Percentiles rank a stretch among this genome's conserved stretches.
These are phyloP conservation scores for Aphrocallistes beatrix DNA, from an alignment of 37 sponge, comb jelly and placozoan genomes.

Conservation along the genomic window DNA sequence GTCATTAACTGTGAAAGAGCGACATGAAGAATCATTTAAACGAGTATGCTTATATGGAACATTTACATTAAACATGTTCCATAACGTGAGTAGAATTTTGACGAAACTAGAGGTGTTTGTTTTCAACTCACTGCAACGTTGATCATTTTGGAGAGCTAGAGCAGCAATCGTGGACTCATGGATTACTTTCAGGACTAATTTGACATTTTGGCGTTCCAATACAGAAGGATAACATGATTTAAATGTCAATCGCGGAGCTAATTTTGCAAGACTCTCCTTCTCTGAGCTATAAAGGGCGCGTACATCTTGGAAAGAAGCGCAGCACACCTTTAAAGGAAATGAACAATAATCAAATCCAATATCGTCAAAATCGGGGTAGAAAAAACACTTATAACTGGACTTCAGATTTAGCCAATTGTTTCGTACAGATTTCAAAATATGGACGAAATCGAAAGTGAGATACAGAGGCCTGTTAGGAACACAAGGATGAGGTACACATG, in stretches of 20 bases:
- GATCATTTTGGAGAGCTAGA: background rate
- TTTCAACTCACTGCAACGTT: background rate
- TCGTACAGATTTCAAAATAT: too few species aligned
- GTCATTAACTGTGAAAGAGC: background rate
- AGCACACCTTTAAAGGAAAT: too few species aligned
- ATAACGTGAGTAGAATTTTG: background rate
- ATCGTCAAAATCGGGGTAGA: too few species aligned
- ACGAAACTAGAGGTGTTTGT: background rate
- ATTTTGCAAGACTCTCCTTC: too few species aligned
- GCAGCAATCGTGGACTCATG: constrained; percentile 4
- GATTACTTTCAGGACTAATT: background rate
- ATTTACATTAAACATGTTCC: constrained; percentile 4
- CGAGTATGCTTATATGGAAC: background rate
- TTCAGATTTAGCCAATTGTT: background rate
- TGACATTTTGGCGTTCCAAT: background rate
- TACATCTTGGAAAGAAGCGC: too few species aligned
- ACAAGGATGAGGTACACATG: too few species aligned
- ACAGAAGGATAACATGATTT: background rate
- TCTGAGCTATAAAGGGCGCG: too few species aligned
- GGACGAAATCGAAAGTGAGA: too few species aligned
- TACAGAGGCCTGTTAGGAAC: too few species aligned
- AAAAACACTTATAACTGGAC: background rate
- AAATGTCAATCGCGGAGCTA: constrained; percentile 3
- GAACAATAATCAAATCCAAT: too few species aligned
- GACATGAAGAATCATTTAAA: background rate